Conservation (phyloP, 1,140 invertebrate species). For the Lordiphosa mommai region DNA sequence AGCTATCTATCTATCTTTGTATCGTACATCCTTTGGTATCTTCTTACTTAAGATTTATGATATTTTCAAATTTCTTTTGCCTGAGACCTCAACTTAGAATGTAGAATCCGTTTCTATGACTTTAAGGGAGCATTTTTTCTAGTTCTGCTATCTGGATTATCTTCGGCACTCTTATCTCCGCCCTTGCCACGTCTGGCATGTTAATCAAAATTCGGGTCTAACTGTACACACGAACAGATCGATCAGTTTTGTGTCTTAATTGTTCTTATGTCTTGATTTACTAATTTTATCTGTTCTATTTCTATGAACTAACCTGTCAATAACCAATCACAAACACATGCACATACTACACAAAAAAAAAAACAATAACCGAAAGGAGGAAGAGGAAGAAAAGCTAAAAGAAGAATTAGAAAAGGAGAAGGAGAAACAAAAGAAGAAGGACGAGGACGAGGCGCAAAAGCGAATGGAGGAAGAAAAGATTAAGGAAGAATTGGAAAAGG, state of each 20-base stretch:
- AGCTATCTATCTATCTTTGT: background rate
- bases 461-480: constrained; percentile 3
- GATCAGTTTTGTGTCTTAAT: no score
- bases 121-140: background rate
- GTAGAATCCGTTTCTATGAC: no score
- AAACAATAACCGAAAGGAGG: background rate
- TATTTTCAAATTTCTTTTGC: background rate
- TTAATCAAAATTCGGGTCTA: no score
- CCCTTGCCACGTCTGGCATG: background rate
- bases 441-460: constrained; percentile 5
- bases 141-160: constrained; percentile 7
- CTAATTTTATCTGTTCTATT: constrained; percentile 1
- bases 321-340: constrained; percentile 12
- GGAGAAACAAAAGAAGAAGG: background rate
- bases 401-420: background rate
- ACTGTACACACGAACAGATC: no score
- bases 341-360: background rate
- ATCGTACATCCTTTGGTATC: no score
- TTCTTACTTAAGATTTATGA: no score
- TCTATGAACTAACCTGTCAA: constrained; percentile 3
- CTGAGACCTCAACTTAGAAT: no score
- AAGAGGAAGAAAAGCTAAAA: background rate
- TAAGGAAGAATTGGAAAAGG: constrained; percentile 1
- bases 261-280: no score
- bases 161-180: background rate